phyloP scores from a whole-genome alignment of 37 sponge, comb jelly and placozoan genomes.

The Eunapius fragilis region DNA sequence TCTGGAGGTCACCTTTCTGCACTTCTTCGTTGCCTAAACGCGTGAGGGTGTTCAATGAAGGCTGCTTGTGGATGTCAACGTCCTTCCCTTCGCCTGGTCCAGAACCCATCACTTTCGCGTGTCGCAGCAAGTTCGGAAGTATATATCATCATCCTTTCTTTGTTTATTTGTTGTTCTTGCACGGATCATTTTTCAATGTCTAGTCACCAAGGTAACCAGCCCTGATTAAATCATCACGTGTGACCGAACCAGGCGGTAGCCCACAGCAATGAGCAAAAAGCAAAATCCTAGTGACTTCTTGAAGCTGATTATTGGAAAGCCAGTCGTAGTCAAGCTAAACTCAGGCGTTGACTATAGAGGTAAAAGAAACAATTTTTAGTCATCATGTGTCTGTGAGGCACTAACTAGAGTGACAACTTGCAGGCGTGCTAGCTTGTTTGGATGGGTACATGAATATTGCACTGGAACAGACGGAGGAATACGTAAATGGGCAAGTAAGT shows the following conservation, averaged over 20 bases:
- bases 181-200: neutral
- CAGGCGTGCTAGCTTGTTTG: conserved; percentile 88
- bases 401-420: conserved; percentile 14
- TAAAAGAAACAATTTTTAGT: conserved; percentile 4
- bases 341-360: conserved; percentile 99
- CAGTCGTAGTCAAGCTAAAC: conserved; percentile 95
- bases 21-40: conserved; percentile 38
- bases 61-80: neutral
- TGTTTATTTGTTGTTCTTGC: neutral
- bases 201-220: conserved; percentile 12
- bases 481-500: conserved; percentile 91
- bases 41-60: conserved; percentile 25
- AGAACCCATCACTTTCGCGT: neutral
- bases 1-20: conserved; percentile 43
- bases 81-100: neutral
- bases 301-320: conserved; percentile 96
- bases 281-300: conserved; percentile 97
- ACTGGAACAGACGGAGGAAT: conserved; percentile 99
- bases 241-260: neutral
- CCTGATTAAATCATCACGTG: neutral
- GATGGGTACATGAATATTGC: conserved; percentile 99
- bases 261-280: conserved; percentile 75
- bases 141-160: neutral
- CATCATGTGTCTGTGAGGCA: neutral
- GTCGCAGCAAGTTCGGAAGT: neutral